phyloP scores from a whole-genome alignment of 2,113 vertebrate species.

The Cervus canadensis region DNA sequence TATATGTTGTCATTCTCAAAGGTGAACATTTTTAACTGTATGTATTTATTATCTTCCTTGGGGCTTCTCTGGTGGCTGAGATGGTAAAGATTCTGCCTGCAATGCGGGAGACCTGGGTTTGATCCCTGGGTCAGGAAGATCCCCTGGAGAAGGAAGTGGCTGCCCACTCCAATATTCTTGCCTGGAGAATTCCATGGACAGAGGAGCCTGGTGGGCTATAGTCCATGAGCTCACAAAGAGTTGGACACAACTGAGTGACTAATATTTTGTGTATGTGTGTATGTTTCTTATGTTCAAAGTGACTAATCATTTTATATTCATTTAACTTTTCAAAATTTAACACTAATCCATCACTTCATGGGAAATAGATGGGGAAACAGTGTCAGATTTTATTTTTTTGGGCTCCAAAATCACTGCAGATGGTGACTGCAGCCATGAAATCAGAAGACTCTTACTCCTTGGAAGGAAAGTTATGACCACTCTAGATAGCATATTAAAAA shows the following conservation, averaged over 20 bases:
- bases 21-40: not conserved
- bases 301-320: not conserved
- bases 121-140: fast-evolving
- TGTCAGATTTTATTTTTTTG: no score
- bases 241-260: not conserved
- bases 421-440: no score
- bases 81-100: no score
- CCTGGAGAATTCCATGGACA: not conserved
- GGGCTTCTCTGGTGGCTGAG: no score
- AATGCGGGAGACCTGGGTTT: not conserved
- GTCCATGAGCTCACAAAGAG: not conserved
- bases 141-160: not conserved
- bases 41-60: not conserved
- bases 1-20: not conserved
- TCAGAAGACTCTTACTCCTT: no score
- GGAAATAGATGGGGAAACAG: no score
- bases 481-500: no score
- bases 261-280: not conserved
- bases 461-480: no score
- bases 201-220: not conserved
- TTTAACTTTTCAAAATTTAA: not conserved
- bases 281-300: not conserved
- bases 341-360: not conserved
- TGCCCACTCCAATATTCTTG: not conserved
- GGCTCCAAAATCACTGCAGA: no score